phyloP scores from a whole-genome alignment of 2,113 vertebrate genomes.

The Anhinga rufa region DNA sequence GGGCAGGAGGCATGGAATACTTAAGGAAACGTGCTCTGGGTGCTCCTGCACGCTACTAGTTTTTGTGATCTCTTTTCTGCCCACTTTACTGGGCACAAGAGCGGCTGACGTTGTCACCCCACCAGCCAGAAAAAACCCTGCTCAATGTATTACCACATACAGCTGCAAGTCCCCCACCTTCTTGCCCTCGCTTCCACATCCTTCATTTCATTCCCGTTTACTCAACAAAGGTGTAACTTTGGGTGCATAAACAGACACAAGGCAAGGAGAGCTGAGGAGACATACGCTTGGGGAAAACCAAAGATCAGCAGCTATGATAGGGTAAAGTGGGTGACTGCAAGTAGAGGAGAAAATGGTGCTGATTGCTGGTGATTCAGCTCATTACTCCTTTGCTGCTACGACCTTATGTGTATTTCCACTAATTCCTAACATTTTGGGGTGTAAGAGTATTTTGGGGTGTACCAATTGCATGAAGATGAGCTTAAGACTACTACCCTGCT shows the following conservation, averaged over 20 bases:
- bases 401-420: background rate
- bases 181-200: background rate
- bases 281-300: background rate
- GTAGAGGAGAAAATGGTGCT: background rate
- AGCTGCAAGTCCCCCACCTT: background rate
- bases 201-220: background rate
- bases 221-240: background rate
- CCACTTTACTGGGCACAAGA: background rate
- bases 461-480: background rate
- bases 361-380: background rate
- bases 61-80: background rate
- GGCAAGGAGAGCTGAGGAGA: background rate
- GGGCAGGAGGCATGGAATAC: background rate
- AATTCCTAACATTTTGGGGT: background rate
- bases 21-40: background rate
- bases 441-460: background rate
- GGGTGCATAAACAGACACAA: background rate
- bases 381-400: background rate
- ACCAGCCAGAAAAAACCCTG: background rate
- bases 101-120: background rate
- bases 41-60: background rate
- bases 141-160: fast-evolving
- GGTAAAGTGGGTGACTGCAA: background rate
- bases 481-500: background rate
- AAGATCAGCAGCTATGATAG: background rate